Percentiles rank a stretch among this genome's conserved stretches.
phyloP scores from a whole-genome alignment of 2,888 invertebrate species.

The Helicoverpa assulta region DNA sequence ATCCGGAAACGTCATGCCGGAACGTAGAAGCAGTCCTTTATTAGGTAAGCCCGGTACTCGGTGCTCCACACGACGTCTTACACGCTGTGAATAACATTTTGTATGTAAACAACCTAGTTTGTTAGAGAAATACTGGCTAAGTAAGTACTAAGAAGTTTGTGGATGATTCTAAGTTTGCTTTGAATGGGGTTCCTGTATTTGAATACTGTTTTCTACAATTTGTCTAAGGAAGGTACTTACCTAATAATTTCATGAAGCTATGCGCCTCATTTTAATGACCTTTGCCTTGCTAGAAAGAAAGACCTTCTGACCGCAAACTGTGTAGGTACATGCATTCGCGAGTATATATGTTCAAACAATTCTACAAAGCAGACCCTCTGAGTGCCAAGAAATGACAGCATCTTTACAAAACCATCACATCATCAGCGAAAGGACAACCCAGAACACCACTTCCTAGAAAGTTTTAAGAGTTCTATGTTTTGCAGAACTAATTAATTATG shows the following conservation, averaged over 20 bases:
- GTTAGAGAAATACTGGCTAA: slow-evolving; percentile 20
- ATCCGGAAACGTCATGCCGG: slow-evolving; percentile 67
- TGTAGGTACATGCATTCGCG: no score
- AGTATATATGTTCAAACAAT: no score
- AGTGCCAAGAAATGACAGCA: no score
- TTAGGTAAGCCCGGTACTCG: slow-evolving; percentile 53
- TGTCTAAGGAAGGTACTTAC: no score
- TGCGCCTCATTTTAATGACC: no score
- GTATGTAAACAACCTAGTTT: slow-evolving; percentile 38
- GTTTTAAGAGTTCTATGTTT: not conserved
- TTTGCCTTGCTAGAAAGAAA: no score
- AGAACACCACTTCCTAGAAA: not conserved
- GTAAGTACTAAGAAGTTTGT: slow-evolving; percentile 18
- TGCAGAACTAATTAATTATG: not conserved
- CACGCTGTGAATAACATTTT: slow-evolving; percentile 51
- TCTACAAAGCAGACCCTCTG: no score
- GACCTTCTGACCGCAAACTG: no score
- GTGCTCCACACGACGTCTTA: slow-evolving; percentile 43
- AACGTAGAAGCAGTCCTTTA: slow-evolving; percentile 60
- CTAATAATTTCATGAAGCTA: no score
- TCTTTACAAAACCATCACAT: no score
- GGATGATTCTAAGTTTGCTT: slow-evolving; percentile 9
- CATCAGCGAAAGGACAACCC: no score
- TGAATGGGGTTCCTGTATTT: not conserved
- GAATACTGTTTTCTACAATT: no score